A percentile compares a stretch with the other conserved stretches of the same genome.
phyloP scores from a whole-genome alignment of 2,888 invertebrate genomes.

The Lochmaea crataegi region DNA sequence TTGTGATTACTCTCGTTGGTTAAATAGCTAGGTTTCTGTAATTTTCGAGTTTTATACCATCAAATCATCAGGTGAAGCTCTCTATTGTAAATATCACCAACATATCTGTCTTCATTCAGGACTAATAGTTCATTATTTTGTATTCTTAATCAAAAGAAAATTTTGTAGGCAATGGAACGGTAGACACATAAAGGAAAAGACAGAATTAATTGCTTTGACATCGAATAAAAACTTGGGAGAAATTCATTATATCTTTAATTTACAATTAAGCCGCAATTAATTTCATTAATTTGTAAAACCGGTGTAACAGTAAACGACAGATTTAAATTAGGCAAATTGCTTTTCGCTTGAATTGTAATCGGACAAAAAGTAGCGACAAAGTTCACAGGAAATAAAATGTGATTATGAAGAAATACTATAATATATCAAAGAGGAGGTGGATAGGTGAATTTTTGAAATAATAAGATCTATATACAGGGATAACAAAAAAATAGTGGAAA shows the following conservation, averaged over 20 bases:
- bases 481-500: no score
- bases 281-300: conserved; percentile 13
- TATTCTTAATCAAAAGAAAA: not conserved
- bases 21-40: not conserved
- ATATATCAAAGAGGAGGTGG: no score
- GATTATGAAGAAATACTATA: no score
- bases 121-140: not conserved
- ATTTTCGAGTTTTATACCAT: not conserved
- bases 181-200: conserved; percentile 20
- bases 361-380: no score
- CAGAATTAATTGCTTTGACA: conserved; percentile 20
- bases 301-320: conserved; percentile 15
- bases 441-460: no score
- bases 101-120: not conserved
- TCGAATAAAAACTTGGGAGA: conserved; percentile 8
- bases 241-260: conserved; percentile 18
- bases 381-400: no score
- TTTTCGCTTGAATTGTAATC: not conserved
- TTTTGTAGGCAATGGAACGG: not conserved
- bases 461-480: no score
- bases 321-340: not conserved
- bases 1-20: no score
- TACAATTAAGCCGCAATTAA: conserved; percentile 23
- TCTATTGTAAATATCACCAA: not conserved
- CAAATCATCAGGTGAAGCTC: not conserved